Evolutionary conservation across 2,113 vertebrate genomes (phyloP).

Genomic region (Platysternon megacephalum): DNA sequence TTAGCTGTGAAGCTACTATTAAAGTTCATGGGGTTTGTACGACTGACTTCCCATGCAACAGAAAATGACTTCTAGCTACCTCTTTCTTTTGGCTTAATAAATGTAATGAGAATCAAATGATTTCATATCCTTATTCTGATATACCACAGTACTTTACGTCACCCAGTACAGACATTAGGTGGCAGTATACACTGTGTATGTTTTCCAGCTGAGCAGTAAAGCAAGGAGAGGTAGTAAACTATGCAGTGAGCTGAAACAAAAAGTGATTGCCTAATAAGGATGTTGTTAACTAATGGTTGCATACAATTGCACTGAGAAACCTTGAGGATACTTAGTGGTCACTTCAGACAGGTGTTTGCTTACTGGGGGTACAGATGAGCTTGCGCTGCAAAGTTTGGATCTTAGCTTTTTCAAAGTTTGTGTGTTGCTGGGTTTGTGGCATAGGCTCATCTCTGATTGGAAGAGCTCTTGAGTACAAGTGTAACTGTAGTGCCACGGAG

Average conservation of each 20-base stretch:
- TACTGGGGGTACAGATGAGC: neutral
- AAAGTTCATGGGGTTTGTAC: neutral
- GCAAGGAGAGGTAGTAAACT: neutral
- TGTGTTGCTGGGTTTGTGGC: neutral
- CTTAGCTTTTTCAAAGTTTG: neutral
- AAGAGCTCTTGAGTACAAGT: neutral
- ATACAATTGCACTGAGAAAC: neutral
- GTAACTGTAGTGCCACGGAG: neutral
- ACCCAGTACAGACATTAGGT: neutral
- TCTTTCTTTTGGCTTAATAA: neutral
- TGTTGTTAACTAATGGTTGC: neutral
- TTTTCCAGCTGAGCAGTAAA: rapidly evolving
- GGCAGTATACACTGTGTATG: neutral
- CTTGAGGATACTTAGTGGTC: neutral
- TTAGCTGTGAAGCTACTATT: neutral
- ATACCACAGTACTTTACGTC: neutral
- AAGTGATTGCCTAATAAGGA: neutral
- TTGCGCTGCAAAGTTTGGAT: neutral
- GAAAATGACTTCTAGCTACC: neutral
- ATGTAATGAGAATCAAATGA: neutral
- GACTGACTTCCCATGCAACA: neutral
- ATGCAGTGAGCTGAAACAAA: neutral
- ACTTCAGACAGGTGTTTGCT: neutral
- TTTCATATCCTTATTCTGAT: neutral
- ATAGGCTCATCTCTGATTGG: neutral